Percentiles rank a stretch among this genome's conserved stretches.
Evolutionary conservation across 1,140 invertebrate species (phyloP).

Genomic region (Akabosia matsudoensis): DNA sequence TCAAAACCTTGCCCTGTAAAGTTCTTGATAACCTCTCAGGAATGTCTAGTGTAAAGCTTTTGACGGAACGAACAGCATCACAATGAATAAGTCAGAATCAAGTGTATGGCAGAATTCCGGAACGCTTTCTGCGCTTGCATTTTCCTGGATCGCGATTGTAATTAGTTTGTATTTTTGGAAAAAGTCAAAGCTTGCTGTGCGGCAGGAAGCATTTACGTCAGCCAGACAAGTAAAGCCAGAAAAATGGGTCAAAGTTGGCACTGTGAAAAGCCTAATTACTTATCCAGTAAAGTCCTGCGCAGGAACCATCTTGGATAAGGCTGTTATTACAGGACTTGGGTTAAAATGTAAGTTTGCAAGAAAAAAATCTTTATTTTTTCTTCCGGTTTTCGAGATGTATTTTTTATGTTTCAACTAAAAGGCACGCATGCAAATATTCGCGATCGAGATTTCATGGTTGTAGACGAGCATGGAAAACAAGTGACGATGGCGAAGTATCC

Average conservation of each 20-base stretch:
- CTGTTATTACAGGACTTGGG: slow-evolving; percentile 32
- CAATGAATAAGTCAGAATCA: neutral
- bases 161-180: neutral
- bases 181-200: slow-evolving; percentile 9
- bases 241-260: slow-evolving; percentile 42
- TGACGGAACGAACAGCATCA: no score
- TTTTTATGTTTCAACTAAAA: neutral
- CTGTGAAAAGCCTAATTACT: slow-evolving; percentile 36
- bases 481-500: slow-evolving; percentile 15
- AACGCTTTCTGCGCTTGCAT: neutral
- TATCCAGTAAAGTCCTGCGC: slow-evolving; percentile 44
- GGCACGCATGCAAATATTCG: slow-evolving; percentile 23
- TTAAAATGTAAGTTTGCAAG: slow-evolving; percentile 29
- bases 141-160: neutral
- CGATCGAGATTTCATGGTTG: slow-evolving; percentile 39
- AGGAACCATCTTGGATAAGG: slow-evolving; percentile 32
- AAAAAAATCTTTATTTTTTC: no score
- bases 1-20: no score
- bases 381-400: no score
- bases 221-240: slow-evolving; percentile 23
- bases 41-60: no score
- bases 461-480: slow-evolving; percentile 26
- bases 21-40: no score
- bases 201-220: neutral
- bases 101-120: neutral